Percentiles rank a stretch among this genome's conserved stretches.
Evolutionary conservation across 2,797 vertebrate genomes (phyloP).

Genomic region (Varecia variegata): DNA sequence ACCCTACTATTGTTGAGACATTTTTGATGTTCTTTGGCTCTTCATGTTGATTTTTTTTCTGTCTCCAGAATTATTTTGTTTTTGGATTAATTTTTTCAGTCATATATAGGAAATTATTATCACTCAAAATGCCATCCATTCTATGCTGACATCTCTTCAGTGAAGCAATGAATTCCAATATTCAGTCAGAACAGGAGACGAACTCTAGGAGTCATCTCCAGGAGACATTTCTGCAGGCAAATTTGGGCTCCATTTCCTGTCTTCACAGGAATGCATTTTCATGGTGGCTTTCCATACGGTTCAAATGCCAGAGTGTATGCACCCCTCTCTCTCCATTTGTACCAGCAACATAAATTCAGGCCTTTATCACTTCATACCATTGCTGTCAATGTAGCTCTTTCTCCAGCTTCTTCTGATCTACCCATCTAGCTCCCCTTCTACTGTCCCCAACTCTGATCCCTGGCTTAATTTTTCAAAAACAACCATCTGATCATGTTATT

Average conservation of each 20-base stretch:
- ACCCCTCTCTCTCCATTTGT: neutral
- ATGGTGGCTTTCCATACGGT: neutral
- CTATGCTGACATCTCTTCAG: neutral
- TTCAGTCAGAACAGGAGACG: neutral
- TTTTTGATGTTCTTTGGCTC: neutral
- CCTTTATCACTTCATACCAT: neutral
- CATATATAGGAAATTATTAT: slow-evolving; percentile 8
- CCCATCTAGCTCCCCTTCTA: neutral
- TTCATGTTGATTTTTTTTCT: slow-evolving; percentile 29
- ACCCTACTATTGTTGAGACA: neutral
- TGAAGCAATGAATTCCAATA: neutral
- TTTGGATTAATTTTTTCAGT: neutral
- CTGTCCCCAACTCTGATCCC: neutral
- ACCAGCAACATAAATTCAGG: neutral
- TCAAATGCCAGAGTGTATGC: neutral
- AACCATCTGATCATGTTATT: neutral
- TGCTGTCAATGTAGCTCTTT: neutral
- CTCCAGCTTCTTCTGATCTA: neutral
- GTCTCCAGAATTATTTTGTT: neutral
- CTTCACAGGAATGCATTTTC: neutral
- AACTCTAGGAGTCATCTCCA: neutral
- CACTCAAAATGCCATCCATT: neutral
- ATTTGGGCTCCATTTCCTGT: neutral
- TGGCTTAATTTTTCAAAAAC: slow-evolving; percentile 24
- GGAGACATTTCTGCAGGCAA: neutral